A percentile compares a stretch with the other conserved stretches of the same genome.
Evolutionary conservation across 2,888 invertebrate species (phyloP).

Genomic region (Drosophila subsilvestris): DNA sequence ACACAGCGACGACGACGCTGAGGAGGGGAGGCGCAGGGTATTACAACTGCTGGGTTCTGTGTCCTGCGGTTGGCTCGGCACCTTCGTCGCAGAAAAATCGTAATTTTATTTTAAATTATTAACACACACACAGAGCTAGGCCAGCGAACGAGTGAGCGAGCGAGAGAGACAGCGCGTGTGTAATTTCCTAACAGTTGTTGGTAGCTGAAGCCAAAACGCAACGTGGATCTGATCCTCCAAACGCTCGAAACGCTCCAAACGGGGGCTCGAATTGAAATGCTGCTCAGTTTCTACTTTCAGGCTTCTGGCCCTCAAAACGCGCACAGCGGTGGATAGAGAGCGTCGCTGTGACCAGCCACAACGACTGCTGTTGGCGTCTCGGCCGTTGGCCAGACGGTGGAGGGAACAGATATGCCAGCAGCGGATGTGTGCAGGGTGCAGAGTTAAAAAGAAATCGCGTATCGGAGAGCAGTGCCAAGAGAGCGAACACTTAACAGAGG

Average conservation of each 20-base stretch:
- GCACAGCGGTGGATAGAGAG: neutral
- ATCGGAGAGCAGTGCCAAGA: conserved; percentile 16
- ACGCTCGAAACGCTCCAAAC: conserved; percentile 82
- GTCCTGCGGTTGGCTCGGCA: conserved; percentile 41
- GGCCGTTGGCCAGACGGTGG: neutral
- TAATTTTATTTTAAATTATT: conserved; percentile 58
- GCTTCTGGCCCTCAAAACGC: neutral
- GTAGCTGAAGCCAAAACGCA: conserved; percentile 69
- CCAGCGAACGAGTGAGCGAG: conserved; percentile 49
- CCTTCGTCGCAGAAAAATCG: conserved; percentile 44
- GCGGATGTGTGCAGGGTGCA: conserved; percentile 28
- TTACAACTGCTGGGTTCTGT: conserved; percentile 41
- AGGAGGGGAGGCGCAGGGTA: conserved; percentile 53
- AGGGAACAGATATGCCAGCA: conserved; percentile 31
- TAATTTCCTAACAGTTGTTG: conserved; percentile 55
- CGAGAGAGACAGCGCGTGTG: conserved; percentile 63
- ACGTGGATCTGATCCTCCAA: conserved; percentile 84
- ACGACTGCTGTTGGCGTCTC: conserved; percentile 22
- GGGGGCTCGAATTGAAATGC: conserved; percentile 56
- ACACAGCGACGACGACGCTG: conserved; percentile 53
- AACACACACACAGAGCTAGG: conserved; percentile 50
- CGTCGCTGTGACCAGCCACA: neutral
- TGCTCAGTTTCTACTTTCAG: conserved; percentile 70
- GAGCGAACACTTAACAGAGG: conserved; percentile 38
- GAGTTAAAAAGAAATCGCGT: conserved; percentile 49